These are phyloP conservation scores for Melitaea cinxia DNA, from an alignment of 1,140 invertebrate genomes.

Conservation along the genomic window DNA sequence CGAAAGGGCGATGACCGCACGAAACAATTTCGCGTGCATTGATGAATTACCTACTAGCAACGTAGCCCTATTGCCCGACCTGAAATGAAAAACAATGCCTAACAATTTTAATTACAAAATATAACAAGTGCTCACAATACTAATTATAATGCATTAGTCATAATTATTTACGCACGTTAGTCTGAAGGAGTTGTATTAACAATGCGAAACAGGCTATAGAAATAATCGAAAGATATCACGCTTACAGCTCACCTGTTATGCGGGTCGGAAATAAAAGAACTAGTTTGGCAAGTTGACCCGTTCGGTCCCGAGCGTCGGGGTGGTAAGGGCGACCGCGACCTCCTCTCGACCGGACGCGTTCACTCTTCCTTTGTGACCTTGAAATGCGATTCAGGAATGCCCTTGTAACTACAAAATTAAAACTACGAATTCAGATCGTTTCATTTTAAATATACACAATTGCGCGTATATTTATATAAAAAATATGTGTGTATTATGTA, in stretches of 20 bases:
- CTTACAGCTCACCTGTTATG: constrained; percentile 45
- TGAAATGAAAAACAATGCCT: constrained; percentile 34
- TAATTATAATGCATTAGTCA: constrained; percentile 2
- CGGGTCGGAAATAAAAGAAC: constrained; percentile 64
- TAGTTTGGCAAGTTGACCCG: constrained; percentile 61
- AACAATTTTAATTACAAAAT: constrained; percentile 8
- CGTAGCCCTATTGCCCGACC: constrained; percentile 37
- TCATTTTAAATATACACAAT: neutral
- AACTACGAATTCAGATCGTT: constrained; percentile 1
- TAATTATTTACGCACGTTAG: constrained; percentile 1
- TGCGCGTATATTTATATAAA: neutral
- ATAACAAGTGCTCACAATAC: constrained; percentile 2
- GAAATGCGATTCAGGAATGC: constrained; percentile 46
- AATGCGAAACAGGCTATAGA: neutral
- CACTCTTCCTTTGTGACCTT: constrained; percentile 62
- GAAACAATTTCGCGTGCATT: constrained; percentile 49
- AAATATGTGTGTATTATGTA: neutral
- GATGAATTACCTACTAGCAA: constrained; percentile 40
- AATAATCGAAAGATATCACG: constrained; percentile 25
- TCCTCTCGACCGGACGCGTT: constrained; percentile 64
- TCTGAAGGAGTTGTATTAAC: constrained; percentile 5
- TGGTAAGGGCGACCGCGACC: constrained; percentile 58
- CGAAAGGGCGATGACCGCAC: constrained; percentile 50
- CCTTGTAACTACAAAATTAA: constrained; percentile 22
- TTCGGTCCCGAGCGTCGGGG: constrained; percentile 48